A percentile compares a stretch with the other conserved stretches of the same genome.
These are phyloP conservation scores for Tanypteryx hageni DNA, from an alignment of 2,888 invertebrate species.

Conservation along the genomic window DNA sequence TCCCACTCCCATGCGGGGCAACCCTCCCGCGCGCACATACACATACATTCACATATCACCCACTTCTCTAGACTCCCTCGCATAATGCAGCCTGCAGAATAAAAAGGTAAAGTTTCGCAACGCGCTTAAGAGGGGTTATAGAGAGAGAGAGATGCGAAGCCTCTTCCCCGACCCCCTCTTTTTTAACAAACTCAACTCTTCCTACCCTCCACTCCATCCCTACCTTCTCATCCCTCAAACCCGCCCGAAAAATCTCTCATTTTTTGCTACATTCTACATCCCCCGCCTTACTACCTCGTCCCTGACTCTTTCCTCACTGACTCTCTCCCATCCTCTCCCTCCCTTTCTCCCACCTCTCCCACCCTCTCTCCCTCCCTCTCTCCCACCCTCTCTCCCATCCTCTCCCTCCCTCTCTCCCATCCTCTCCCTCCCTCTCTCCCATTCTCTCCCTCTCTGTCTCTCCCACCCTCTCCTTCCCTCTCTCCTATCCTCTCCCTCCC, in stretches of 20 bases:
- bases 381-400: too few relatives aligned
- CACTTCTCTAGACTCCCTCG: background rate
- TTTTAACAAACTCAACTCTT: background rate
- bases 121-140: background rate
- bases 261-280: background rate
- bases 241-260: background rate
- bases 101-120: constrained; percentile 12
- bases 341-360: background rate
- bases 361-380: background rate
- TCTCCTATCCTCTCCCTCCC: background rate
- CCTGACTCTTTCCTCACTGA: too few relatives aligned
- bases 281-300: too few relatives aligned
- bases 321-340: background rate
- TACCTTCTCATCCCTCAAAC: background rate
- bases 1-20: background rate
- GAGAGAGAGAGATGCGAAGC: background rate
- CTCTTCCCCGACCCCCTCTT: background rate
- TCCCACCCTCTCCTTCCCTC: background rate
- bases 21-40: background rate
- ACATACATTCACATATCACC: too few relatives aligned
- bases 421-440: too few relatives aligned
- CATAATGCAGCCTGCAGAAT: constrained; percentile 26
- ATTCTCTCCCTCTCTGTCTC: too few relatives aligned
- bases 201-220: background rate
- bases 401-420: background rate